These are phyloP conservation scores for Paradisaea rubra DNA, from an alignment of 2,113 vertebrate genomes.

Conservation along the genomic window DNA sequence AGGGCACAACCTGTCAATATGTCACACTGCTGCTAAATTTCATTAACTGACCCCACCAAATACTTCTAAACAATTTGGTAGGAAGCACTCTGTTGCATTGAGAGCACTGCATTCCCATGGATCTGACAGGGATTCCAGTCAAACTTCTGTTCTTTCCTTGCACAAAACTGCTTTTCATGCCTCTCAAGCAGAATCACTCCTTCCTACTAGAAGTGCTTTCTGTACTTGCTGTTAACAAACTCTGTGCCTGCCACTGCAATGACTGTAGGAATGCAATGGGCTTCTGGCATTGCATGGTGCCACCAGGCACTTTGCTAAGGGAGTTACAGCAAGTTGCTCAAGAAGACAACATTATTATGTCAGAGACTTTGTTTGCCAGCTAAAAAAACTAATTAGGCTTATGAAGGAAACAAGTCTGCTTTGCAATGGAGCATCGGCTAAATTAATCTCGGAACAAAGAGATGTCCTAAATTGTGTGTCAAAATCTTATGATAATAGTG, in stretches of 20 bases:
- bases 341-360: background rate
- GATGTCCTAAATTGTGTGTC: background rate
- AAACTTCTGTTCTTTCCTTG: background rate
- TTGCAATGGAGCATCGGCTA: background rate
- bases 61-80: background rate
- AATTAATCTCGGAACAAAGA: background rate
- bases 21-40: background rate
- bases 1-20: background rate
- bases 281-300: background rate
- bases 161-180: constrained; percentile 11
- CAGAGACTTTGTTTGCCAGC: background rate
- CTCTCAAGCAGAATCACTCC: background rate
- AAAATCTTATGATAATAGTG: too few relatives aligned
- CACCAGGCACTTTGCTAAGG: background rate
- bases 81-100: background rate
- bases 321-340: background rate
- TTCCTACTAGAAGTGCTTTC: background rate
- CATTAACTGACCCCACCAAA: background rate
- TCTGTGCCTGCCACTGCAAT: background rate
- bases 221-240: background rate
- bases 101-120: background rate
- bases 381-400: background rate
- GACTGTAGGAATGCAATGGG: background rate
- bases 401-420: background rate
- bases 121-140: background rate